Evolutionary conservation across 2,113 vertebrate genomes (phyloP).

Genomic region (Balaenoptera acutorostrata): DNA sequence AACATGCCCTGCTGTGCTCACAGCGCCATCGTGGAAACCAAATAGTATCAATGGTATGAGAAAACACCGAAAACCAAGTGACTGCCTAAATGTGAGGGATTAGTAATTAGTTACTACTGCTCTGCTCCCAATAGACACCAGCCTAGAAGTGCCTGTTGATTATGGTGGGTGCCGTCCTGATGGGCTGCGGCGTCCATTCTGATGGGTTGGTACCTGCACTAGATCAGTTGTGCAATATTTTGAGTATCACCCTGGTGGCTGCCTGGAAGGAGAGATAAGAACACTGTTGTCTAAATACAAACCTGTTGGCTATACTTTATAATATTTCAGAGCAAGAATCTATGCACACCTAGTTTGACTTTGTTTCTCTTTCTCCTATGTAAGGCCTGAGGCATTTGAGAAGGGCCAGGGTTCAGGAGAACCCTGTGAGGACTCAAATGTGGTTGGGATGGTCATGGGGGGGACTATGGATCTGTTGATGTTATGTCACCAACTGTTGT

Average conservation of each 20-base stretch:
- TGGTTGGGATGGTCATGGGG: neutral
- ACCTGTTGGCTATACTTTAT: neutral
- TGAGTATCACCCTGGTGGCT: neutral
- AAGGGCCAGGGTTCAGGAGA: neutral
- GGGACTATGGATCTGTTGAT: neutral
- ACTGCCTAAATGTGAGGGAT: neutral
- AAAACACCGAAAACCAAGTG: neutral
- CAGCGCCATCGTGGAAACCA: neutral
- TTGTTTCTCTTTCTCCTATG: neutral
- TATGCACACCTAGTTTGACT: neutral
- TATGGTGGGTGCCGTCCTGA: neutral
- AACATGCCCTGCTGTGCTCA: neutral
- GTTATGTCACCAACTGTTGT: neutral
- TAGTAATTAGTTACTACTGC: neutral
- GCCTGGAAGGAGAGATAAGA: neutral
- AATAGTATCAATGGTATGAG: neutral
- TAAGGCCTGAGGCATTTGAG: neutral
- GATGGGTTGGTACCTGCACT: neutral
- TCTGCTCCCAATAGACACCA: neutral
- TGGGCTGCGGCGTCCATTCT: neutral
- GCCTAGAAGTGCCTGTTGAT: neutral
- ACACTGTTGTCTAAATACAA: neutral
- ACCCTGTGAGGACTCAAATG: neutral
- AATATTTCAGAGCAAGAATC: neutral
- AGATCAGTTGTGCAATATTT: neutral